Evolutionary conservation across 2,888 invertebrate species (phyloP).

Genomic region (Operophtera brumata): DNA sequence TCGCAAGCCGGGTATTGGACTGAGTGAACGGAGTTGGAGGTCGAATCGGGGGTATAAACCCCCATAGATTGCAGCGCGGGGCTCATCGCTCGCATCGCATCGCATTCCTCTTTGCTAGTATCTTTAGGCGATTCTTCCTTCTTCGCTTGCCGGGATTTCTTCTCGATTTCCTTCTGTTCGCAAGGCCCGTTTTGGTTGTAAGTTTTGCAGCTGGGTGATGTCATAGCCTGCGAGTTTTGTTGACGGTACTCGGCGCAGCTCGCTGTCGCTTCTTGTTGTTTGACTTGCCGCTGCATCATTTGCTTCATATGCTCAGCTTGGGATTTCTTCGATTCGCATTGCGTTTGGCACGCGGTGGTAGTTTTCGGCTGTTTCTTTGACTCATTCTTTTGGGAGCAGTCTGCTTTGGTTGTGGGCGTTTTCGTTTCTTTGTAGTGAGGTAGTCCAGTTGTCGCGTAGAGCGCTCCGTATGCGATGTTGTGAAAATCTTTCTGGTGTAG

Average conservation of each 20-base stretch:
- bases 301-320: conserved; percentile 68
- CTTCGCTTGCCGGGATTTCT: conserved; percentile 65
- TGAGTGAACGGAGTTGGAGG: conserved; percentile 90
- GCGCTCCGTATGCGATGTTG: conserved; percentile 70
- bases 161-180: conserved; percentile 72
- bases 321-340: conserved; percentile 68
- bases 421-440: conserved; percentile 74
- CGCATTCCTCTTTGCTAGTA: conserved; percentile 65
- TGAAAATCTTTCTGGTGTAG: conserved; percentile 78
- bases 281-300: conserved; percentile 68
- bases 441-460: conserved; percentile 65
- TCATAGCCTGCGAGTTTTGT: conserved; percentile 62
- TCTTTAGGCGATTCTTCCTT: conserved; percentile 72
- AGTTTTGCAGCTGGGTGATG: conserved; percentile 65
- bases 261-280: conserved; percentile 61
- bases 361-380: conserved; percentile 72
- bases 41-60: conserved; percentile 92
- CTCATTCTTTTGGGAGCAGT: conserved; percentile 68
- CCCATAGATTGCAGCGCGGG: conserved; percentile 89
- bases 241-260: conserved; percentile 69
- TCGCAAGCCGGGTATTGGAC: conserved; percentile 90
- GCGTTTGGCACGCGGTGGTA: conserved; percentile 71
- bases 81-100: conserved; percentile 71
- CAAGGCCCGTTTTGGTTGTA: conserved; percentile 68
- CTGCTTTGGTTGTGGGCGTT: conserved; percentile 60